Evolutionary conservation across 2,888 invertebrate species (phyloP).

Genomic region (Sarcophaga variegata): DNA sequence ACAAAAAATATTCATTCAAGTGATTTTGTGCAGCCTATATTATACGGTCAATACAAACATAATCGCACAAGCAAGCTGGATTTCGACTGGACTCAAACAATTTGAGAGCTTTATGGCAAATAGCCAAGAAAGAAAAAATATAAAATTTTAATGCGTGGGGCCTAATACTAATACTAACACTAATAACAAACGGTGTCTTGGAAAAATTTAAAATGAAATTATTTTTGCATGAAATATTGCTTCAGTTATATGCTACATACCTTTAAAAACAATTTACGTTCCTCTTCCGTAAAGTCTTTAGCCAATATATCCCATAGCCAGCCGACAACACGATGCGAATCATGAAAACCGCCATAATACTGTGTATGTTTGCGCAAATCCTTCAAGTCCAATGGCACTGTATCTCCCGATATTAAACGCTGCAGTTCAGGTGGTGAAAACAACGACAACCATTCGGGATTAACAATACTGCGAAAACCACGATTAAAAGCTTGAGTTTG

Average conservation of each 20-base stretch:
- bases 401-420: constrained; percentile 97
- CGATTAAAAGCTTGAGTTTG: constrained; percentile 98
- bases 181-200: too few relatives aligned
- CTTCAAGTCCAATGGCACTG: constrained; percentile 93
- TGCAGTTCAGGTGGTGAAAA: constrained; percentile 98
- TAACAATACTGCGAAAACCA: constrained; percentile 97
- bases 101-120: background rate
- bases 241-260: constrained; percentile 80
- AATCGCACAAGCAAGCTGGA: too few relatives aligned
- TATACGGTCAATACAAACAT: too few relatives aligned
- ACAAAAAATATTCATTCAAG: too few relatives aligned
- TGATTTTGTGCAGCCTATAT: too few relatives aligned
- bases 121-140: background rate
- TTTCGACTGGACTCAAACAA: too few relatives aligned
- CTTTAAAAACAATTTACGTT: constrained; percentile 96
- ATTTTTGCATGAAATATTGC: too few relatives aligned
- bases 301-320: constrained; percentile 99
- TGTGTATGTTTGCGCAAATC: constrained; percentile 96
- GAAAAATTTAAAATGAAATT: too few relatives aligned
- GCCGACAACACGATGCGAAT: constrained; percentile 95
- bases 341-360: constrained; percentile 99
- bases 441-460: constrained; percentile 95
- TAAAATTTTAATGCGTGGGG: background rate
- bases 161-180: too few relatives aligned
- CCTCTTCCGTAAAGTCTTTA: constrained; percentile 95